phyloP scores from a whole-genome alignment of 2,888 invertebrate genomes.

The Mimumesa dahlbomi region DNA sequence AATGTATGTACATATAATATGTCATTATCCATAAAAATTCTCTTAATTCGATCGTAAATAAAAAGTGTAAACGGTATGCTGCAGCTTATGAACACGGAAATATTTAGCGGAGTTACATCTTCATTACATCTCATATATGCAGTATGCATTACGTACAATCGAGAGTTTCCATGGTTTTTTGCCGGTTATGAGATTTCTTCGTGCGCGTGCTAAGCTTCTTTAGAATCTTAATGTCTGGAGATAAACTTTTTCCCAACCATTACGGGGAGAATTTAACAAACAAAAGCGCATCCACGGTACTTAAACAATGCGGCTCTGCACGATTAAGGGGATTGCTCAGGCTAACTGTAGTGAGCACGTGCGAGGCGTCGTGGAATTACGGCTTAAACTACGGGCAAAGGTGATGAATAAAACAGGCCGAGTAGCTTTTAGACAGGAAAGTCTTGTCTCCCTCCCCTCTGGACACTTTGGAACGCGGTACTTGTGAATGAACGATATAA shows the following conservation, averaged over 20 bases:
- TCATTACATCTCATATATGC: background rate
- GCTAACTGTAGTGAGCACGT: slow-evolving; percentile 29
- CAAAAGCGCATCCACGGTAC: slow-evolving; percentile 24
- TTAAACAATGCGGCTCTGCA: slow-evolving; percentile 50
- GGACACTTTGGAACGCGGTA: background rate
- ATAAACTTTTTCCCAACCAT: slow-evolving; percentile 33
- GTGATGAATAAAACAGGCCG: slow-evolving; percentile 51
- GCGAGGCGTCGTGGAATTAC: slow-evolving; percentile 46
- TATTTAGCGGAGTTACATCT: too few relatives aligned
- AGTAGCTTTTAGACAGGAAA: slow-evolving; percentile 11
- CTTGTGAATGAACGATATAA: slow-evolving; percentile 16
- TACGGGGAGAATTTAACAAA: slow-evolving; percentile 48
- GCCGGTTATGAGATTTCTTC: slow-evolving; percentile 16
- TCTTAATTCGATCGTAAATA: background rate
- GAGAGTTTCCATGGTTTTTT: slow-evolving; percentile 2
- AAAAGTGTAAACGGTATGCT: background rate
- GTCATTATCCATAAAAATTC: background rate
- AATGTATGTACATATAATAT: background rate
- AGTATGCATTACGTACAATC: background rate
- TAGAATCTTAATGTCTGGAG: slow-evolving; percentile 14
- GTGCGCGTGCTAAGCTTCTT: slow-evolving; percentile 20
- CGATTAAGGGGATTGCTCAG: slow-evolving; percentile 50
- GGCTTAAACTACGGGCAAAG: slow-evolving; percentile 37
- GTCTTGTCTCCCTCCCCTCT: background rate
- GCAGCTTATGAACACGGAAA: background rate